Percentiles rank a stretch among this genome's conserved stretches.
Conservation (phyloP, 2,888 invertebrate species). For the Cerceris rybyensis region DNA sequence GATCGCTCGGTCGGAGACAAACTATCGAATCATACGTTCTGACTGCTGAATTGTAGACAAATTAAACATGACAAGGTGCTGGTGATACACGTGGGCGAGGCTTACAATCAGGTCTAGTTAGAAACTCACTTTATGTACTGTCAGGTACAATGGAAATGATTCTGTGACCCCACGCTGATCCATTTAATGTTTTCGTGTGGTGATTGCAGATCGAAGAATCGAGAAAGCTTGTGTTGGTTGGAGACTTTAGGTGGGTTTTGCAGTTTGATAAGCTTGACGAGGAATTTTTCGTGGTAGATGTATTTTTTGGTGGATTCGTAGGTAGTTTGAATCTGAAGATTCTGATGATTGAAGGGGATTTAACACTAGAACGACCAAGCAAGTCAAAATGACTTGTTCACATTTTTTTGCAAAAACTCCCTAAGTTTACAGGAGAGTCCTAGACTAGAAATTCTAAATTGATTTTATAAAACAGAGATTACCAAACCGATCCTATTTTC, state of each 20-base stretch:
- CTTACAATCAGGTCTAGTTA: constrained; percentile 21
- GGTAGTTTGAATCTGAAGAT: no score
- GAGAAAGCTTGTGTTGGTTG: constrained; percentile 36
- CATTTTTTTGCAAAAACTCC: no score
- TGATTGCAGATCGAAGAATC: constrained; percentile 1
- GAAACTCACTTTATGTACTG: constrained; percentile 34
- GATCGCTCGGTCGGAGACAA: constrained; percentile 46
- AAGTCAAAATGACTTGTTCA: no score
- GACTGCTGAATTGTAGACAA: constrained; percentile 37
- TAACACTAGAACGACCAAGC: no score
- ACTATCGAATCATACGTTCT: constrained; percentile 49
- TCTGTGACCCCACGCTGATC: constrained; percentile 48
- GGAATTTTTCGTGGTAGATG: neutral
- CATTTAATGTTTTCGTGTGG: constrained; percentile 26
- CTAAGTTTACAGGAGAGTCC: no score
- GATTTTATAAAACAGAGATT: no score
- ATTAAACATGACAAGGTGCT: constrained; percentile 52
- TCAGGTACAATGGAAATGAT: constrained; percentile 43
- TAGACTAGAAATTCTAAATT: no score
- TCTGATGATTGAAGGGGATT: no score
- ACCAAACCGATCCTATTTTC: no score
- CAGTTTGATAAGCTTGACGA: constrained; percentile 5
- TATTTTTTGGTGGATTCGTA: no score
- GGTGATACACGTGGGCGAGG: constrained; percentile 47
- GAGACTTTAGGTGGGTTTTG: constrained; percentile 28